These are phyloP conservation scores for Tenodera sinensis DNA, from an alignment of 2,888 invertebrate genomes.

Conservation along the genomic window DNA sequence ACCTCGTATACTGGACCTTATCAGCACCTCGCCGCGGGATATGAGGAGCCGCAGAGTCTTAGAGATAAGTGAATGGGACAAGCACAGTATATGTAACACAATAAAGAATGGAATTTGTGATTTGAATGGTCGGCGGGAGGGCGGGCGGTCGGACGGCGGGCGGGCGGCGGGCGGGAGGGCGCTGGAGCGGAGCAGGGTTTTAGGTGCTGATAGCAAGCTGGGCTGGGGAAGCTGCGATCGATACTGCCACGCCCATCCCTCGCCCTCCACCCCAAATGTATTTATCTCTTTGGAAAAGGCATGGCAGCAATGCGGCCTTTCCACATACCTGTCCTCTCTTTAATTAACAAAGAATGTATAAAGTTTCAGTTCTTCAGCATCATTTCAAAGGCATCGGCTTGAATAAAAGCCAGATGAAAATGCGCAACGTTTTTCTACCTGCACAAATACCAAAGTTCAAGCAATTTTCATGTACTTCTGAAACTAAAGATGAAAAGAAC, in stretches of 20 bases:
- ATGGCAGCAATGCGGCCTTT: constrained; percentile 24
- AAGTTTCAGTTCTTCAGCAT: not conserved
- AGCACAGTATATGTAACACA: not conserved
- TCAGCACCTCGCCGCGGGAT: not conserved
- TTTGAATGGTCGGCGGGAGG: not conserved
- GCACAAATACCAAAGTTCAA: not conserved
- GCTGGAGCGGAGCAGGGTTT: not conserved
- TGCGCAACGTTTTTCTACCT: not conserved
- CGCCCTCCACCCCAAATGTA: constrained; percentile 22
- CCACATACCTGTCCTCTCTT: not conserved
- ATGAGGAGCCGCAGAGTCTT: not conserved
- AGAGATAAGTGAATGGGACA: not conserved
- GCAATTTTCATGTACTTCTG: not conserved
- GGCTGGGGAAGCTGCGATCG: constrained; percentile 14
- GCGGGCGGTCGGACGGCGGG: no score
- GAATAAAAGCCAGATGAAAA: not conserved
- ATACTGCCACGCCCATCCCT: constrained; percentile 29
- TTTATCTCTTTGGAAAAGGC: constrained; percentile 26
- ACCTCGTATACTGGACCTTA: not conserved
- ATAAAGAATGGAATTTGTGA: not conserved
- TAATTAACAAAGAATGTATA: not conserved
- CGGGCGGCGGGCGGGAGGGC: no score
- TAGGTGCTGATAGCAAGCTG: constrained; percentile 4
- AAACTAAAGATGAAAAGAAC: not conserved
- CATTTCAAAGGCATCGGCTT: not conserved